These are phyloP conservation scores for Ophion ellenae DNA, from an alignment of 2,888 invertebrate species.

Conservation along the genomic window DNA sequence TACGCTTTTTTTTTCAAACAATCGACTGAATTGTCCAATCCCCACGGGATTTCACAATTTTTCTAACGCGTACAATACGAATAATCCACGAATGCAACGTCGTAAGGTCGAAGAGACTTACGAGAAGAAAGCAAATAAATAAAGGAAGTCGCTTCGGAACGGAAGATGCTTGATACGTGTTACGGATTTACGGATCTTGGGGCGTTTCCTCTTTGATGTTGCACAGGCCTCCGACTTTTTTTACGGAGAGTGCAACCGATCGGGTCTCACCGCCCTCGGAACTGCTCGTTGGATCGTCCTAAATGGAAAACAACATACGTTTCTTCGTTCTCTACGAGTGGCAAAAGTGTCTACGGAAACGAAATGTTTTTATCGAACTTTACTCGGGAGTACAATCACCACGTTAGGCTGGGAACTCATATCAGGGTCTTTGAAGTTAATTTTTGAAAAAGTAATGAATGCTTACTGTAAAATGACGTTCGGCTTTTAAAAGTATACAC, in stretches of 20 bases:
- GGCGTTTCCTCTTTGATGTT: conserved; percentile 82
- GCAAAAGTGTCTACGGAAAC: not conserved
- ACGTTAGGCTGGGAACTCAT: not conserved
- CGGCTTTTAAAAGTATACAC: no score
- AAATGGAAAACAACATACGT: not conserved
- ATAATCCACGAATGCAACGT: not conserved
- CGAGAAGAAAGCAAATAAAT: not conserved
- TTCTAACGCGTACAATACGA: conserved; percentile 29
- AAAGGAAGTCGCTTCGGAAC: conserved; percentile 2
- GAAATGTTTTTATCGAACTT: not conserved
- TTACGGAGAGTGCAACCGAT: conserved; percentile 69
- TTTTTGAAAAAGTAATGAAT: no score
- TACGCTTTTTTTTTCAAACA: conserved; percentile 33
- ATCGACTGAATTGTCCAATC: conserved; percentile 39
- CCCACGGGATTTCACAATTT: conserved; percentile 45
- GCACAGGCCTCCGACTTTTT: conserved; percentile 78
- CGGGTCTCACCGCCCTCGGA: conserved; percentile 66
- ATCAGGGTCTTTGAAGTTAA: not conserved
- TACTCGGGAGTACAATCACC: not conserved
- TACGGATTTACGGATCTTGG: conserved; percentile 73
- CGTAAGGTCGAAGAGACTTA: conserved; percentile 17
- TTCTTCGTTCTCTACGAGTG: not conserved
- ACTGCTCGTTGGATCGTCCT: conserved; percentile 69
- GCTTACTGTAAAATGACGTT: not conserved
- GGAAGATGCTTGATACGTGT: not conserved